Percentiles rank a stretch among this genome's conserved stretches.
phyloP scores from a whole-genome alignment of 2,888 invertebrate genomes.

The Drosophila borealis region DNA sequence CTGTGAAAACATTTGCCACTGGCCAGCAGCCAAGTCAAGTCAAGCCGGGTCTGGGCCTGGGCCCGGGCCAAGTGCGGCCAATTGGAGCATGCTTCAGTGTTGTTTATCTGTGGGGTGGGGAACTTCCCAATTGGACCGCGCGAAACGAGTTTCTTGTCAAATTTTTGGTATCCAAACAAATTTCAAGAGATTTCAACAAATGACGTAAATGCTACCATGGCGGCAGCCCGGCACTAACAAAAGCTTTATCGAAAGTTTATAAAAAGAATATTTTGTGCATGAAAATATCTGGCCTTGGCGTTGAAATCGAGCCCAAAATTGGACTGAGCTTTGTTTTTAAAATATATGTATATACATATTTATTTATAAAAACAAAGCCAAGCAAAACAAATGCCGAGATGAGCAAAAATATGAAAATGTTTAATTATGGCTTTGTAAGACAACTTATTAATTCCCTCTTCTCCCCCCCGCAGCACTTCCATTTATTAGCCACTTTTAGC shows the following conservation, averaged over 20 bases:
- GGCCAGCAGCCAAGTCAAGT: slow-evolving; percentile 6
- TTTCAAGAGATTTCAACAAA: slow-evolving; percentile 35
- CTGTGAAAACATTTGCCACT: slow-evolving; percentile 29
- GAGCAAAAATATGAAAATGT: slow-evolving; percentile 9
- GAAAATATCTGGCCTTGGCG: slow-evolving; percentile 74
- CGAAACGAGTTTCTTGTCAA: slow-evolving; percentile 42
- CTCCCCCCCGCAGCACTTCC: too few species aligned
- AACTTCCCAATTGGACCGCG: slow-evolving; percentile 50
- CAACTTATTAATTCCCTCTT: neutral
- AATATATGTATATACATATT: neutral
- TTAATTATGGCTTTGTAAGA: slow-evolving; percentile 6
- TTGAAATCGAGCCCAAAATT: slow-evolving; percentile 5
- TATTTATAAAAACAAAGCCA: slow-evolving; percentile 28
- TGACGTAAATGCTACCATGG: slow-evolving; percentile 59
- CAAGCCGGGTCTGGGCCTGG: slow-evolving; percentile 8
- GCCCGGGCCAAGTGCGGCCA: slow-evolving; percentile 30
- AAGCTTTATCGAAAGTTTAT: slow-evolving; percentile 66
- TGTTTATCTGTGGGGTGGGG: slow-evolving; percentile 21
- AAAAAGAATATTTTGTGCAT: slow-evolving; percentile 69
- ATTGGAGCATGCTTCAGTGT: slow-evolving; percentile 56
- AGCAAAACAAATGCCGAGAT: slow-evolving; percentile 9
- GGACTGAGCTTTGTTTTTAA: slow-evolving; percentile 28
- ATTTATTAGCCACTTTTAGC: slow-evolving; percentile 32
- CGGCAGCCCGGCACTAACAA: slow-evolving; percentile 35
- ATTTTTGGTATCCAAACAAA: slow-evolving; percentile 11